Evolutionary conservation across 2,113 vertebrate species (phyloP), one percentile per base, ranked within the genome.

Genomic region (Nesogale talazaci): DNA sequence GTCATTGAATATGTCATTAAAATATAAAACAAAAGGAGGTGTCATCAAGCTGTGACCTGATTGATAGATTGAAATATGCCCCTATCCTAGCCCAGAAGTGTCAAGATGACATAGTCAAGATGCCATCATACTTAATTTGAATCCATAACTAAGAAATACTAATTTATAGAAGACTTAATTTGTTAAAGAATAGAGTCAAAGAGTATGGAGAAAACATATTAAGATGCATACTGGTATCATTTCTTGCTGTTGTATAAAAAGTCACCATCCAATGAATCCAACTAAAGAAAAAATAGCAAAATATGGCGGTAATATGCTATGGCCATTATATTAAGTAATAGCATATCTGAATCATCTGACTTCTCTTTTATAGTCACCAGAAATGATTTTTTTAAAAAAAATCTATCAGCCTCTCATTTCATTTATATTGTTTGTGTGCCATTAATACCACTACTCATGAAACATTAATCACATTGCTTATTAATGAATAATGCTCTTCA

Each of bases 401-500:
- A 42, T 36, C 52, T 83, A 61, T 79, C 77, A 80, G 29, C 31
- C 15, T 74, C 16, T 89, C 63, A 63, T 25, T 75, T 83, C 77
- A 83, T 79, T 83, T 89, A 63, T 40, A 76, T 59, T 84, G 10
- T 89, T 19, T 89, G 31, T 83, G 76, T 31, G 80, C 40, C 7
- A 83, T 72, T 81, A n/a, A 59, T 92, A 22, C n/a, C 56, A 76
- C 15, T 19, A 70, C 15, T 40, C 36, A 77, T 88, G 63, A 94
- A 90, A 86, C 59, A 92, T 83, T 77, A 34, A 86, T 83, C 70
- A 92, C 7, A 76, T 27, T 70, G 3, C 31, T 79, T 92, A 77
- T 76, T 86, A 93, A 91, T 83, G 80, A 96, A 89, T 92, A 36
- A 83, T 92, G n/a, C 23, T 91, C 16, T 36, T 83, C 59, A 63